A percentile compares a stretch with the other conserved stretches of the same genome.
Conservation (phyloP, 2,888 invertebrate species). For the Melanchra persicariae region DNA sequence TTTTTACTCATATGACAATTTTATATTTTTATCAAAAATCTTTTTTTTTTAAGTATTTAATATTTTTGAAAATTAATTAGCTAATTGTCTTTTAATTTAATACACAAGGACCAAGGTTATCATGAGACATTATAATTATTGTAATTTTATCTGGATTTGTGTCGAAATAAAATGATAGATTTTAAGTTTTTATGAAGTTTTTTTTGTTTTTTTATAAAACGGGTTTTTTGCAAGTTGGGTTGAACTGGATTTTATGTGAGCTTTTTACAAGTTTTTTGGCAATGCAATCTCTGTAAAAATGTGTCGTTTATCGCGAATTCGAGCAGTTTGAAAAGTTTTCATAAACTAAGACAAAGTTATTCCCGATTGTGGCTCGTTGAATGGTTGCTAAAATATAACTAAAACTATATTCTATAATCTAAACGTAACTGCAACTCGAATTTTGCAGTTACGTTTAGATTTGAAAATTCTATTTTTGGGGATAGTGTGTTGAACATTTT, state of each 20-base stretch:
- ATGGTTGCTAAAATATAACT: not conserved
- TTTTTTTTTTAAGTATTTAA: no score
- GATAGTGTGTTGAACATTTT: not conserved
- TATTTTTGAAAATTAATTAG: not conserved
- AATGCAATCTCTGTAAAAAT: no score
- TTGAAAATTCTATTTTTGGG: not conserved
- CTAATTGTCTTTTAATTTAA: conserved; percentile 13
- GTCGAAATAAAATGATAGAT: not conserved
- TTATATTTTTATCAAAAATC: not conserved
- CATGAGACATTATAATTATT: not conserved
- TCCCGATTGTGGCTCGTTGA: no score
- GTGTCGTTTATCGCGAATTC: no score
- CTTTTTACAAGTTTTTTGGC: no score
- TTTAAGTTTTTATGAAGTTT: not conserved
- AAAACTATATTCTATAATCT: not conserved
- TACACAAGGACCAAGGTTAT: conserved; percentile 32
- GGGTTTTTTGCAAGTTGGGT: no score
- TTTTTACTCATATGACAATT: conserved; percentile 1
- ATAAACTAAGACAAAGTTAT: no score
- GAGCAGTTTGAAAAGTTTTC: no score
- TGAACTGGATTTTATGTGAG: no score
- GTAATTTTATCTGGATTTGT: no score
- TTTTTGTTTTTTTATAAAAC: not conserved
- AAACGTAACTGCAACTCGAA: no score
- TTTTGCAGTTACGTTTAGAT: not conserved